Evolutionary conservation across 2,797 vertebrate species (phyloP).

Genomic region (Dipus sagitta): DNA sequence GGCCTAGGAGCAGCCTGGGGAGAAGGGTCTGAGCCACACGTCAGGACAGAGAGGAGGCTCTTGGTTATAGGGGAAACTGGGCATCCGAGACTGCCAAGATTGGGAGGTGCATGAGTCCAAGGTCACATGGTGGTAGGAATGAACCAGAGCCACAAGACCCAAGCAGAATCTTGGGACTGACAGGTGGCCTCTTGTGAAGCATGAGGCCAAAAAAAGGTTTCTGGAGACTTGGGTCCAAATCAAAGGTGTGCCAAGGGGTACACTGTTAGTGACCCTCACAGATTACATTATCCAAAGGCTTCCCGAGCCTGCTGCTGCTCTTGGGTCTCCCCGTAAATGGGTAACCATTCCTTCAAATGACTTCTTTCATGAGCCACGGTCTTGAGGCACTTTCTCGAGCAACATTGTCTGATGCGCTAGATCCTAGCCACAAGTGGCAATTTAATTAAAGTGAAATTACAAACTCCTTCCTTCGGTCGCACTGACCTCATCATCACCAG

Average conservation of each 20-base stretch:
- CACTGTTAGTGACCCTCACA: background rate
- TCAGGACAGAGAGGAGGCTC: conserved; percentile 26
- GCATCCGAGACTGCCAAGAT: background rate
- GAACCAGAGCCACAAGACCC: background rate
- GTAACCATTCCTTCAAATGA: background rate
- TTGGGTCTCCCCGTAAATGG: background rate
- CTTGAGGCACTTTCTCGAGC: background rate
- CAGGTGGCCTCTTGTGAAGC: background rate
- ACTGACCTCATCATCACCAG: background rate
- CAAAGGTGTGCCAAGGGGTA: background rate
- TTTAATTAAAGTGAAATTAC: background rate
- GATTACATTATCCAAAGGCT: background rate
- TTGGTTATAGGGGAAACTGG: background rate
- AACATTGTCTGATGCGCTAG: background rate
- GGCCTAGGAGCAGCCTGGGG: conserved; percentile 58
- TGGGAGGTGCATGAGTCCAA: background rate
- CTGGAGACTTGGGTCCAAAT: background rate
- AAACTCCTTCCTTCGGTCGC: background rate
- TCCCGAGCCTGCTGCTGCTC: background rate
- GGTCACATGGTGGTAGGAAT: background rate
- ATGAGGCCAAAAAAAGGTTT: background rate
- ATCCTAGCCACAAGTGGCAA: background rate
- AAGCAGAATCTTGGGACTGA: background rate
- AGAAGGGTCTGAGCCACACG: conserved; percentile 42
- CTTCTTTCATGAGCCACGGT: background rate